These are phyloP conservation scores for Pimephales promelas DNA, from an alignment of 2,113 vertebrate genomes.

Conservation along the genomic window DNA sequence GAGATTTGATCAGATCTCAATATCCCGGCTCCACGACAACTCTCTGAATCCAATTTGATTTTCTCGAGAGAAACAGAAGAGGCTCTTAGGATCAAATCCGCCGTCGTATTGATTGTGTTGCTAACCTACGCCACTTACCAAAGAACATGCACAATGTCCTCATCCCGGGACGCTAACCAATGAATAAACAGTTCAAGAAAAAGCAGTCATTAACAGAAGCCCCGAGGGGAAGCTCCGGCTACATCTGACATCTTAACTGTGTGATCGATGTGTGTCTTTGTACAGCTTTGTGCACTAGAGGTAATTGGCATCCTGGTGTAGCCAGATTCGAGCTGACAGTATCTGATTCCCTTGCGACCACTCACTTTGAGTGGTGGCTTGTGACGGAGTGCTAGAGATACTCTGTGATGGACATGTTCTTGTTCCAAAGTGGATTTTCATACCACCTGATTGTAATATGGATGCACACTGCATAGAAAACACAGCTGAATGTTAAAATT, in stretches of 20 bases:
- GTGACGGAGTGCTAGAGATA: not conserved
- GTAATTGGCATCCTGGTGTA: constrained; percentile 43
- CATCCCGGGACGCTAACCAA: constrained; percentile 41
- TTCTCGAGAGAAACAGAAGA: constrained; percentile 33
- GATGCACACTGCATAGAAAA: not conserved
- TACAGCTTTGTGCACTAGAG: constrained; percentile 44
- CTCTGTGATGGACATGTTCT: constrained; percentile 35
- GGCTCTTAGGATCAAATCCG: constrained; percentile 29
- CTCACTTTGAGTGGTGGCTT: constrained; percentile 28
- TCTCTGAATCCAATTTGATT: constrained; percentile 44
- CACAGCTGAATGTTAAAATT: not conserved
- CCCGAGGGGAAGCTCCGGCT: constrained; percentile 26
- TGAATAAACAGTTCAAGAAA: constrained; percentile 49
- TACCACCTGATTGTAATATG: not conserved
- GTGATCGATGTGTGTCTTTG: constrained; percentile 47
- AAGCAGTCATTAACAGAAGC: constrained; percentile 44
- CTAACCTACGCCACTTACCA: constrained; percentile 48
- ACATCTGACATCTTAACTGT: constrained; percentile 52
- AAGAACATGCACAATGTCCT: constrained; percentile 45
- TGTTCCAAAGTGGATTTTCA: constrained; percentile 2
- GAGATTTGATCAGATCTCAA: constrained; percentile 52
- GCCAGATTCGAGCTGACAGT: constrained; percentile 14
- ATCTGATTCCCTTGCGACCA: constrained; percentile 12
- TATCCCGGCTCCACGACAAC: constrained; percentile 15
- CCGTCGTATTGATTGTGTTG: constrained; percentile 52